phyloP scores from a whole-genome alignment of 2,797 vertebrate species.

The Scyliorhinus canicula region DNA sequence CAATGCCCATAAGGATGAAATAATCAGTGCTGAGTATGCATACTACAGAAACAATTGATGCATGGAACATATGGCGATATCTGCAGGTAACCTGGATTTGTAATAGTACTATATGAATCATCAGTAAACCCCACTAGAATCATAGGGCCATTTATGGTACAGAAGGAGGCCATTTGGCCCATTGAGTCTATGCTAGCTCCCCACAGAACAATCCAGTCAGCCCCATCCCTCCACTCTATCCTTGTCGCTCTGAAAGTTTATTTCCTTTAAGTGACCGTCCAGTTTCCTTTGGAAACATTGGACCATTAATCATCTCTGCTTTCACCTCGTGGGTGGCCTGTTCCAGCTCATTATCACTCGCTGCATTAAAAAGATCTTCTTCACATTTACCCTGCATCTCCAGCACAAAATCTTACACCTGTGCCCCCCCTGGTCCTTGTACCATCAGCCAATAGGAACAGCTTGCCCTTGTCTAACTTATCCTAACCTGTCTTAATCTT shows the following conservation, averaged over 20 bases:
- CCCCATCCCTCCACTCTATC: not conserved
- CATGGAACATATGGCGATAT: not conserved
- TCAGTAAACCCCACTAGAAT: not conserved
- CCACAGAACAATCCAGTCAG: not conserved
- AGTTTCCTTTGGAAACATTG: not conserved
- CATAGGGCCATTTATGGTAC: not conserved
- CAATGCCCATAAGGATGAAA: not conserved
- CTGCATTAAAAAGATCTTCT: too few species aligned
- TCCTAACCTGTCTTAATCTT: too few species aligned
- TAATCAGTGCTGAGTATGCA: not conserved
- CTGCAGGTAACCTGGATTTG: not conserved
- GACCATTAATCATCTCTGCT: not conserved
- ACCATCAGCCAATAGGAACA: too few species aligned
- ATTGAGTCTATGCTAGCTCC: too few species aligned
- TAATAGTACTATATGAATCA: not conserved
- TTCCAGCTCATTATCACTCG: too few species aligned
- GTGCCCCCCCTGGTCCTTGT: too few species aligned
- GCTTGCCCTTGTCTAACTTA: too few species aligned
- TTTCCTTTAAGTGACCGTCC: not conserved
- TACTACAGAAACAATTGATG: not conserved
- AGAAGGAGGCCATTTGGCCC: not conserved
- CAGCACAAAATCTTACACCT: too few species aligned
- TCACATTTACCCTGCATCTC: too few species aligned
- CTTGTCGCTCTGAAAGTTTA: too few species aligned
- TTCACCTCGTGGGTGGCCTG: too few species aligned